These are phyloP conservation scores for Euspilapteryx auroguttella DNA, from an alignment of 2,888 invertebrate species.

Conservation along the genomic window DNA sequence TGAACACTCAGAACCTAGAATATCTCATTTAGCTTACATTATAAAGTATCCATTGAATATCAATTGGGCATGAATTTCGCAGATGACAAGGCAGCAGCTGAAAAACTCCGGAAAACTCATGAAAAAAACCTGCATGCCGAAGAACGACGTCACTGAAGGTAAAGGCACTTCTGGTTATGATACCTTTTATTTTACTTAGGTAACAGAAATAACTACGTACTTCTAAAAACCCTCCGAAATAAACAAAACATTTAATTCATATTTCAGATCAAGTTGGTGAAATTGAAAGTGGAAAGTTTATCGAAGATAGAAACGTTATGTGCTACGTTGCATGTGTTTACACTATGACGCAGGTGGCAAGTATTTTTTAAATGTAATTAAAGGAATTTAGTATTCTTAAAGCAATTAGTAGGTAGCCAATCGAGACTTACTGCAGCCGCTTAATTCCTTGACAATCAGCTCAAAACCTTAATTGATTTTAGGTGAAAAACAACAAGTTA, in stretches of 20 bases:
- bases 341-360: constrained; percentile 36
- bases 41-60: too few species aligned
- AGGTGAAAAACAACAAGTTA: constrained; percentile 41
- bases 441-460: background rate
- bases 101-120: constrained; percentile 61
- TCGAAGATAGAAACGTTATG: constrained; percentile 41
- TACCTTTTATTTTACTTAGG: too few species aligned
- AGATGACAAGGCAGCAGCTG: constrained; percentile 60
- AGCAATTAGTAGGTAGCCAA: too few species aligned
- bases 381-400: too few species aligned
- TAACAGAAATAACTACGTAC: too few species aligned
- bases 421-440: too few species aligned
- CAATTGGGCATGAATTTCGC: constrained; percentile 7
- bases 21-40: too few species aligned
- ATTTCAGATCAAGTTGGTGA: constrained; percentile 34
- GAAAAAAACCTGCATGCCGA: constrained; percentile 64
- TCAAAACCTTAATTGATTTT: too few species aligned
- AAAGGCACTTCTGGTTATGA: too few species aligned
- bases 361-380: constrained; percentile 11
- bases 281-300: constrained; percentile 38
- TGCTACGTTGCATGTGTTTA: constrained; percentile 46
- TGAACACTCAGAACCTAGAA: too few species aligned
- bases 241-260: too few species aligned
- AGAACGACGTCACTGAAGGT: constrained; percentile 55
- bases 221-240: too few species aligned